Percentiles rank a stretch among this genome's conserved stretches.
Evolutionary conservation across 2,888 invertebrate genomes (phyloP).

Genomic region (Bellardia pandia): DNA sequence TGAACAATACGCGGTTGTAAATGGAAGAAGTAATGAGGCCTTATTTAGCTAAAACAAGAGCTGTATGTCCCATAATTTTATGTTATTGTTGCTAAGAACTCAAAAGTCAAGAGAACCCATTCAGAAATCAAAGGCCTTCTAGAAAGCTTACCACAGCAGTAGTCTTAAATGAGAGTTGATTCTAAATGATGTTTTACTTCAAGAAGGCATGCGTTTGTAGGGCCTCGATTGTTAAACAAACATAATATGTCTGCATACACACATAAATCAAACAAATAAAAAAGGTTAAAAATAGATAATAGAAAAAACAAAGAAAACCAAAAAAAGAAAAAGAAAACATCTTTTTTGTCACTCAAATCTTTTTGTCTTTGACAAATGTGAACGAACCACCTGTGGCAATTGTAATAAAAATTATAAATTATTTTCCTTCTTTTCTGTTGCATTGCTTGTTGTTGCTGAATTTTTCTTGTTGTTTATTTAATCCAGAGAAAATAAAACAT

Average conservation of each 20-base stretch:
- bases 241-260: not conserved
- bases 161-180: no score
- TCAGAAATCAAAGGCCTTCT: no score
- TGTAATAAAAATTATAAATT: conserved; percentile 36
- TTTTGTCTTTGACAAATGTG: conserved; percentile 21
- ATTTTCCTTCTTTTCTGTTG: conserved; percentile 15
- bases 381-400: conserved; percentile 50
- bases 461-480: not conserved
- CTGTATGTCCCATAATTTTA: no score
- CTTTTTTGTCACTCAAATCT: not conserved
- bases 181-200: no score
- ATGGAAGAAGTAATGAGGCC: no score
- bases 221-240: not conserved
- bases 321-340: not conserved
- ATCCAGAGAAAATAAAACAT: conserved; percentile 10
- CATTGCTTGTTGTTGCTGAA: not conserved
- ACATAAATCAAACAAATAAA: not conserved
- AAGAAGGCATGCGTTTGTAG: no score
- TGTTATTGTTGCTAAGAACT: no score
- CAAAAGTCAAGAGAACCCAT: no score
- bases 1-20: not conserved
- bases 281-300: not conserved
- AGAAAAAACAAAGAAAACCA: no score
- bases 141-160: no score
- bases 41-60: no score